Base-by-base conservation (phyloP, 2,113 vertebrate species). In the Bujurquina vittata region DNA sequence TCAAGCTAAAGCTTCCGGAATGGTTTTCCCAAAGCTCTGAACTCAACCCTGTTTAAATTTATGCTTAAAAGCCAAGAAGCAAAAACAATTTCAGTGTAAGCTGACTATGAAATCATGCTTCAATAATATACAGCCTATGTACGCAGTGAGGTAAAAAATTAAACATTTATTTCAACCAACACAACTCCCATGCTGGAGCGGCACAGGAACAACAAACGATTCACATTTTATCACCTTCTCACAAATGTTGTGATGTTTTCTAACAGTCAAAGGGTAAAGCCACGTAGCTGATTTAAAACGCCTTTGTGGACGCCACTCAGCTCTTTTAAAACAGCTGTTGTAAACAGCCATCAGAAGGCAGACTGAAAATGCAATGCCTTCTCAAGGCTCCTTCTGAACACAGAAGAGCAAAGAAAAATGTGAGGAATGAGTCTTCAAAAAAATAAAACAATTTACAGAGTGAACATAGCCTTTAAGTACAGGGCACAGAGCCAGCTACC, bases 241-340 rank as follows among this genome's bases (percentile, higher is more conserved):
- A 75, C 22, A 59, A 76, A 74, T 20, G 43, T 60, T 74, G 5
- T 8, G 17, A 62, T 72, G 37, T 76, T 69, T 75, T 81, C 15
- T 62, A 56, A 40, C 10, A 31, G 75, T 83, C 56, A 79, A 33
- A 72, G 9, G 40, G 33, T 55, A 55, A 37, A 78, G 57, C 43
- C 55, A 73, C 57, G 69, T 29, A 78, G 26, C n/a, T 15, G 61
- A 49, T 56, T 76, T 56, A n/a, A 76, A 73, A 83, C 74, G 56
- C 33, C 82, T 52, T 84, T 20, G 60, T 37, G 65, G 57, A 57
- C 57, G 73, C 26, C 60, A 67, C 75, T 84, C 61, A 14, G 43
- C 31, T 73, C 33, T 11, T 62, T 84, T 84, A 77, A 74, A 87
- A 65, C 20, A 43, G 57, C 29, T 78, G 58, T 40, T 77, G 82